Percentiles rank a stretch among this genome's conserved stretches.
phyloP scores from a whole-genome alignment of 2,888 invertebrate genomes.

The Sarcophaga rosellei region DNA sequence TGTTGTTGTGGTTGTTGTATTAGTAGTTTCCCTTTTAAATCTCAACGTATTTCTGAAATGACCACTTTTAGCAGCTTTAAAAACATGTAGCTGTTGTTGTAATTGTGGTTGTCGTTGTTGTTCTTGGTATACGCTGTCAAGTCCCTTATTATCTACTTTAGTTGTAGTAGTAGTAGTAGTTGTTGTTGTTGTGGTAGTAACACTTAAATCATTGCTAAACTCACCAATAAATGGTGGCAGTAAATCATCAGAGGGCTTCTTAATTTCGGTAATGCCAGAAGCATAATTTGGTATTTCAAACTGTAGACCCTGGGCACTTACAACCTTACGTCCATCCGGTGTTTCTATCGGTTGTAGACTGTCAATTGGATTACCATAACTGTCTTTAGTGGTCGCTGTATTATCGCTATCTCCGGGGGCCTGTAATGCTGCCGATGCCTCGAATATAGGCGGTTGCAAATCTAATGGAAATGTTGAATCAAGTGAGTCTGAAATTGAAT shows the following conservation, averaged over 20 bases:
- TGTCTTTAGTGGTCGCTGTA: constrained; percentile 74
- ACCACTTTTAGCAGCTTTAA: constrained; percentile 26
- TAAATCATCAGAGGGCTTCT: constrained; percentile 78
- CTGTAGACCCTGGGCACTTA: constrained; percentile 78
- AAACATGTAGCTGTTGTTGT: background rate
- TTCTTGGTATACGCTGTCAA: constrained; percentile 33
- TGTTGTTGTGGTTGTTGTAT: constrained; percentile 10
- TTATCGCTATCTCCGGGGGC: constrained; percentile 1
- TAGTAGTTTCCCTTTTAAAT: constrained; percentile 48
- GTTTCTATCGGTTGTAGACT: constrained; percentile 78
- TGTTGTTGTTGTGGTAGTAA: constrained; percentile 43
- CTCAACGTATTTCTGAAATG: constrained; percentile 25
- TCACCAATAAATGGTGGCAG: constrained; percentile 81
- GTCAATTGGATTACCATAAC: constrained; percentile 80
- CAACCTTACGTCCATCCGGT: constrained; percentile 79
- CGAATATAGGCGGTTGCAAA: constrained; percentile 76
- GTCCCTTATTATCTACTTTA: constrained; percentile 53
- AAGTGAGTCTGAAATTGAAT: constrained; percentile 78
- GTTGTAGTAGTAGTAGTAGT: constrained; percentile 35
- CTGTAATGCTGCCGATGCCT: constrained; percentile 35
- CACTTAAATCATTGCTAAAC: constrained; percentile 71
- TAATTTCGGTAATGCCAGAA: constrained; percentile 81
- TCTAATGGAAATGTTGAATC: constrained; percentile 80
- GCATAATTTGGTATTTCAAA: constrained; percentile 81
- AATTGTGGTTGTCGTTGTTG: constrained; percentile 16